Percentiles rank a stretch among this genome's conserved stretches.
phyloP scores from a whole-genome alignment of 2,888 invertebrate species.

The Eupithecia tripunctaria region DNA sequence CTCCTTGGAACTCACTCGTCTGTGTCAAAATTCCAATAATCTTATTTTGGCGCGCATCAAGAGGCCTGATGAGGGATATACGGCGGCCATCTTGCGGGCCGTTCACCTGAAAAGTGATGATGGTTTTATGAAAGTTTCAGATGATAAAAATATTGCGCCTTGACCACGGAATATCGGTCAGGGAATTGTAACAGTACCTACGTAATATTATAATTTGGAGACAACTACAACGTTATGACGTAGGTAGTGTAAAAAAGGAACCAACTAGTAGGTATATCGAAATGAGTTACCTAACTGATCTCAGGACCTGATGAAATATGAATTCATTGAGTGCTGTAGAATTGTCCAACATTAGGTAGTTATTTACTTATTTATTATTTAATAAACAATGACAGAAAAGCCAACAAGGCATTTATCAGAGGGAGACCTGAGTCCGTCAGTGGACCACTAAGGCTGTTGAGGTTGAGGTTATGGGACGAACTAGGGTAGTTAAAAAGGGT shows the following conservation, averaged over 20 bases:
- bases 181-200: constrained; percentile 37
- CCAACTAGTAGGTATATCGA: no score
- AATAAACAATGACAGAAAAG: no score
- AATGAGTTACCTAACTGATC: no score
- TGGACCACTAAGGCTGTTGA: no score
- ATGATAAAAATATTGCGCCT: constrained; percentile 77
- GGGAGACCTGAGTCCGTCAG: no score
- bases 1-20: constrained; percentile 62
- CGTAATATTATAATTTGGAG: not conserved
- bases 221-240: not conserved
- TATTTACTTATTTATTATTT: no score
- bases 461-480: no score
- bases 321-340: no score
- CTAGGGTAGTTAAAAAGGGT: no score
- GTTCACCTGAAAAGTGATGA: constrained; percentile 80
- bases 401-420: no score
- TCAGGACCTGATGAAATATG: no score
- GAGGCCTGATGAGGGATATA: constrained; percentile 79
- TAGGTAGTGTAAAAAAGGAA: not conserved
- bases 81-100: constrained; percentile 79
- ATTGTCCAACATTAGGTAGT: no score
- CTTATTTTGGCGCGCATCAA: constrained; percentile 85
- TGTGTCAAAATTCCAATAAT: constrained; percentile 82
- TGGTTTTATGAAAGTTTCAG: constrained; percentile 73
- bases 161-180: constrained; percentile 69